Conservation (phyloP, 2,888 invertebrate genomes). For the Cistogaster globosa region DNA sequence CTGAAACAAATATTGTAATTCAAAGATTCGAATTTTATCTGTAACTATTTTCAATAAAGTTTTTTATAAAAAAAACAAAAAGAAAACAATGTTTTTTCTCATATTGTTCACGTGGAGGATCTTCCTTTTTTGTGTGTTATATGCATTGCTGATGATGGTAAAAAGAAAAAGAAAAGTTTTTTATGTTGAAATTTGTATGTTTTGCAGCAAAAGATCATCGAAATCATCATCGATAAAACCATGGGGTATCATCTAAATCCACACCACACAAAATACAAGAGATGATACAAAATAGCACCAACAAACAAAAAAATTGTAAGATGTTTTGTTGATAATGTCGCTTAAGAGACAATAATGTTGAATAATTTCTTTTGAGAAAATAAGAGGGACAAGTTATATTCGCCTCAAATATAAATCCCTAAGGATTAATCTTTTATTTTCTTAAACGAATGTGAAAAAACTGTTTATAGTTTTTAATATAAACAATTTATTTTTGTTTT, state of each 20-base stretch:
- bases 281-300: conserved; percentile 22
- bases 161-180: conserved; percentile 41
- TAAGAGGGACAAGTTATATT: conserved; percentile 50
- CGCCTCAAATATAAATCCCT: conserved; percentile 19
- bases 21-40: conserved; percentile 58
- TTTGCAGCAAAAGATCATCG: conserved; percentile 60
- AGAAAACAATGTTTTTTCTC: conserved; percentile 8
- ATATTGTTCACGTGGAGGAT: no score
- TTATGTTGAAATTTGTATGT: conserved; percentile 2
- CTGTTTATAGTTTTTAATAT: conserved; percentile 10
- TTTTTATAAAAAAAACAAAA: not conserved
- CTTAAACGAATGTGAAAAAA: conserved; percentile 59
- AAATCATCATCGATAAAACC: conserved; percentile 70
- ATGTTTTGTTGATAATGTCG: conserved; percentile 17
- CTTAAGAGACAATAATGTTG: conserved; percentile 47
- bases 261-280: conserved; percentile 49
- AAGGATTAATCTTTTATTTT: conserved; percentile 34
- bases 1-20: conserved; percentile 19
- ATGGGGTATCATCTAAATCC: conserved; percentile 69
- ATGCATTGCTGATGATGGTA: conserved; percentile 7
- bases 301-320: conserved; percentile 7
- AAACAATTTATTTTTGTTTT: not conserved
- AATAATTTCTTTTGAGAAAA: conserved; percentile 39
- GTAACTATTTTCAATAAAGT: conserved; percentile 41
- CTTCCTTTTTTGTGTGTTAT: conserved; percentile 28